Base-by-base conservation (phyloP, 2,113 vertebrate genomes). In the Girardinichthys multiradiatus region DNA sequence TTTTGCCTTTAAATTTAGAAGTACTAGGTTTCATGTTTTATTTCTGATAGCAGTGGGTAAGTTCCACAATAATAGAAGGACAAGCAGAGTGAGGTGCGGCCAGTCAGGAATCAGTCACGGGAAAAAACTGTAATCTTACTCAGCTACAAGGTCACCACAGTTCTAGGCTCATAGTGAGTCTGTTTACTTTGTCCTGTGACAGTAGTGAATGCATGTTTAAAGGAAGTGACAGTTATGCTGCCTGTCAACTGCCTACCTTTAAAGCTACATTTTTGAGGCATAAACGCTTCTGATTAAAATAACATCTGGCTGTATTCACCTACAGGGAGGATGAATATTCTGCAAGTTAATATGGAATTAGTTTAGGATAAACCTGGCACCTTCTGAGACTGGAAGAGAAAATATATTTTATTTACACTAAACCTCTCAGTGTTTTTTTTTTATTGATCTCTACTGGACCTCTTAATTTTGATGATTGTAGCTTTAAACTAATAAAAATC, bases 121-220 rank as follows among this genome's bases (percentile, higher is more conserved):
- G 35, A 35, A 5, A 5, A 35, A 35, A 35, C 4, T 35, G n/a
- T 13, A 64, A 4, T 7, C 26, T 19, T 45, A 65, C 39, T 21
- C 1, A 17, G 7, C 37, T 3, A 19, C 4, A 3, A 42, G 14
- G 10, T 19, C 30, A n/a, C 24, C 11, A 24, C 33, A n/a, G 31
- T 64, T 65, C 35, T 48, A 76, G 74, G 73, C 68, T 71, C 65
- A 31, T 35, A 57, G 14, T 14, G 68, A 72, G 58, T 61, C 70
- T 68, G 33, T 65, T 39, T 37, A 59, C 81, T 60, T 82, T 71
- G 74, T 57, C 70, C 59, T 59, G 27, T 35, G 31, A 59, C 48
- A 42, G 51, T 17, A 37, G 57, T 26, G 51, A 67, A 64, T 42
- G 63, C 72, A 39, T 54, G 58, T 62, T 79, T 29, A 81, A 37